Evolutionary conservation across 1,140 invertebrate species (phyloP).

Genomic region (Aphelinus atriplicis): DNA sequence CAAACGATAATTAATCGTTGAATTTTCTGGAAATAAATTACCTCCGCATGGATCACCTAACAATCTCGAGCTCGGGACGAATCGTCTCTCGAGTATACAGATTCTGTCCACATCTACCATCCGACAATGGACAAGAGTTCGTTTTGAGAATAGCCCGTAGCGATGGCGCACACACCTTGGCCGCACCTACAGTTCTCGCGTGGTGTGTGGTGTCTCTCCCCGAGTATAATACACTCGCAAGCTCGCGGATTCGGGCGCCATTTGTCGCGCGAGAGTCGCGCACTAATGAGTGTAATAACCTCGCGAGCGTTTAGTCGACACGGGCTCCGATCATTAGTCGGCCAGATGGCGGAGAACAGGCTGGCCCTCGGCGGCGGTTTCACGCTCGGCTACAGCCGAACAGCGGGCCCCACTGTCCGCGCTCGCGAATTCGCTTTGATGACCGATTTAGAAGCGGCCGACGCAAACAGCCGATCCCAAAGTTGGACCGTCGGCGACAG

Average conservation of each 20-base stretch:
- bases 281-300: conserved; percentile 6
- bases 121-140: too few relatives aligned
- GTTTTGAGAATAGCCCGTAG: too few relatives aligned
- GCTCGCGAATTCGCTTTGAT: conserved; percentile 58
- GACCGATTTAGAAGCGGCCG: conserved; percentile 59
- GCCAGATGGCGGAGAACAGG: conserved; percentile 52
- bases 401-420: conserved; percentile 44
- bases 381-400: conserved; percentile 50
- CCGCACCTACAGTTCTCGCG: too few relatives aligned
- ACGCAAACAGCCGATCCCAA: conserved; percentile 29
- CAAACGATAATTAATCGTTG: too few relatives aligned
- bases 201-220: too few relatives aligned
- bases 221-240: too few relatives aligned
- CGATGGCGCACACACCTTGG: too few relatives aligned
- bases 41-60: too few relatives aligned
- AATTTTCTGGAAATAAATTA: too few relatives aligned
- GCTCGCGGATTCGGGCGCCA: conserved; percentile 9
- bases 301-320: background rate
- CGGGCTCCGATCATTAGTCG: conserved; percentile 52
- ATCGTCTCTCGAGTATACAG: too few relatives aligned
- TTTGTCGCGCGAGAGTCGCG: background rate
- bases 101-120: too few relatives aligned
- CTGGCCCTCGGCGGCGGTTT: conserved; percentile 49
- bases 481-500: background rate
- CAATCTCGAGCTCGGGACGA: too few relatives aligned